phyloP scores from a whole-genome alignment of 2,888 invertebrate species.

The Pollenia amentaria region DNA sequence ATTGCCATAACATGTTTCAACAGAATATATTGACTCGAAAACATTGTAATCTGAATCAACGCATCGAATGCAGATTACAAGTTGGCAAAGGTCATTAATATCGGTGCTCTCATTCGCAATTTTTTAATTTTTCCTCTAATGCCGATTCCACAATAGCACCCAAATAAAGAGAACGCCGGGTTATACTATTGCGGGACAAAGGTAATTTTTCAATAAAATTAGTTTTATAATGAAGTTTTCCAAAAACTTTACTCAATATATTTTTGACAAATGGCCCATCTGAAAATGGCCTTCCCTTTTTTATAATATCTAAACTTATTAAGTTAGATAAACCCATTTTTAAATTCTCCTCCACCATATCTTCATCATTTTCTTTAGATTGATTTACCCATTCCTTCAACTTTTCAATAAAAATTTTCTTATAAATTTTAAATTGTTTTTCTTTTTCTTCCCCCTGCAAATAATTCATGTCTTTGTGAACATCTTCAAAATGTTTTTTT shows the following conservation, averaged over 20 bases:
- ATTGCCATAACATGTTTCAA: no score
- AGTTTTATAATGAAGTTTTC: conserved; percentile 4
- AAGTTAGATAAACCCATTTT: conserved; percentile 26
- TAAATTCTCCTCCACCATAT: conserved; percentile 8
- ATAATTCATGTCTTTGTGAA: neutral
- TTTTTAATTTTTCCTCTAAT: conserved; percentile 18
- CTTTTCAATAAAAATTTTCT: conserved; percentile 25
- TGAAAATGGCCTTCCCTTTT: conserved; percentile 26
- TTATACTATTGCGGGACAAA: conserved; percentile 34
- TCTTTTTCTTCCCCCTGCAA: conserved; percentile 28
- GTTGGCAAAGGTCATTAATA: no score
- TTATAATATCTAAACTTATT: conserved; percentile 26
- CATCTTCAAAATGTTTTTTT: conserved; percentile 23
- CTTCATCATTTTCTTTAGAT: conserved; percentile 16
- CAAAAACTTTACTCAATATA: conserved; percentile 18
- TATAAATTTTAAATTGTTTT: conserved; percentile 25
- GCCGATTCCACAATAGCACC: conserved; percentile 23
- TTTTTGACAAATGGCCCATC: conserved; percentile 26
- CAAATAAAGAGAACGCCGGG: conserved; percentile 28
- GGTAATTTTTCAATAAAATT: conserved; percentile 22
- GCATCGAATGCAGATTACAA: no score
- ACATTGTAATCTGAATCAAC: no score
- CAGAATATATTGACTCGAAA: no score
- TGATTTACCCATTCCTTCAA: conserved; percentile 8
- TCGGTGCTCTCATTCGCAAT: neutral